Base-by-base conservation (phyloP, 2,888 invertebrate genomes). In the Mesodorylaimus sp. region DNA sequence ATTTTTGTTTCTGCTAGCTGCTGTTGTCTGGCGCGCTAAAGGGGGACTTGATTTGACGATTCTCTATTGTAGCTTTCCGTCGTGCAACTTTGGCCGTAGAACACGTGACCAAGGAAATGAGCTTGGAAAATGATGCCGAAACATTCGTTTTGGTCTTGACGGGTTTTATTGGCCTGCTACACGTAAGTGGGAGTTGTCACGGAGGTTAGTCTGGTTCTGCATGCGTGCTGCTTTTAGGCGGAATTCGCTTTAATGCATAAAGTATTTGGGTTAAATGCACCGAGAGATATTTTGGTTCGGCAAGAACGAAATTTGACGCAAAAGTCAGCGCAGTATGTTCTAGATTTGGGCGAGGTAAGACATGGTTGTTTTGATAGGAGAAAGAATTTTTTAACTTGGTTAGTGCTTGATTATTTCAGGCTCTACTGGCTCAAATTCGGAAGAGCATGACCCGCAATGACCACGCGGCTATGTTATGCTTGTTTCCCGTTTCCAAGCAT, bases 401-500 rank as follows among this genome's bases (percentile, higher is more conserved):
- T n/a, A n/a, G n/a, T n/a, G n/a, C n/a, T n/a, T n/a, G n/a, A 10
- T 7, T 39, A 19, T 39, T 39, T 43, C 21, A 43, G 44, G 27
- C 24, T 10, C 19, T 43, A 5, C 27, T 43, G 27, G 27, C 26
- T 7, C 44, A 43, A 43, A 43, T 32, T 29, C 29, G 29, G 29
- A 27, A 29, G 29, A 32, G 32, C 29, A 21, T 28, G n/a, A 29
- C 21, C 5, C 21, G 28, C 2, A 41, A 51, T 19, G 47, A 51
- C 25, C 42, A 42, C 27, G 37, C 28, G 5, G 42, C 51, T 32
- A 24, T 51, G 7, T n/a, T 47, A 3, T 19, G 36, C 19, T 32
- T 51, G 25, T 39, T 51, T 19, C 47, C 43, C 3, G 26, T 51
- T 2, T n/a, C 51, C 16, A 51, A 47, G 27, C 36, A 51, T 42